phyloP scores from a whole-genome alignment of 2,797 vertebrate species.

The Dermochelys coriacea region DNA sequence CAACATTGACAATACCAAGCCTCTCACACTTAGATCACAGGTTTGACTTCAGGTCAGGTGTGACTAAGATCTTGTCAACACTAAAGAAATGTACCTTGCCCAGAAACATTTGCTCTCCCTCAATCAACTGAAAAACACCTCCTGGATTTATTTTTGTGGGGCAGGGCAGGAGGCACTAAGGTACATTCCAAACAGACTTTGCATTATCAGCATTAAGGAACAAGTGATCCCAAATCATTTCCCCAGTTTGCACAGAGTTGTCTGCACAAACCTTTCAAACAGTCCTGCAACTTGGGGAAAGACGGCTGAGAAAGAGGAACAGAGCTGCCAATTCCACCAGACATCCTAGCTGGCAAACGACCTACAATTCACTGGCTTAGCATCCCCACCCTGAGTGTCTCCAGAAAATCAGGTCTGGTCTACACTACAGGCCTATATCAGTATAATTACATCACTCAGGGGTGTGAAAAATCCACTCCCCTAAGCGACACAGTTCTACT shows the following conservation, averaged over 20 bases:
- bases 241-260: not conserved
- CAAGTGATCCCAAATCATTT: not conserved
- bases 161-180: not conserved
- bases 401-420: not conserved
- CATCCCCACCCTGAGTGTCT: not conserved
- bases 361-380: not conserved
- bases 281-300: not conserved
- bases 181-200: not conserved
- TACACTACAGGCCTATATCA: not conserved
- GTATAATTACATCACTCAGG: not conserved
- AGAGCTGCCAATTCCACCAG: not conserved
- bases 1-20: not conserved
- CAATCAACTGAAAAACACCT: not conserved
- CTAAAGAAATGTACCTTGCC: constrained; percentile 15
- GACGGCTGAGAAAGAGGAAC: not conserved
- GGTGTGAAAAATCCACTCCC: not conserved
- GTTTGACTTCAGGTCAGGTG: not conserved
- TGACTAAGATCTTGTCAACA: not conserved
- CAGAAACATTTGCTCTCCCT: not conserved
- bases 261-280: not conserved
- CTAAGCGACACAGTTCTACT: not conserved
- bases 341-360: not conserved
- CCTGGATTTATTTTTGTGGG: not conserved
- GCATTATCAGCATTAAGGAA: not conserved
- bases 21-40: not conserved